Conservation (phyloP, 2,797 vertebrate genomes). For the Argyrosomus regius region DNA sequence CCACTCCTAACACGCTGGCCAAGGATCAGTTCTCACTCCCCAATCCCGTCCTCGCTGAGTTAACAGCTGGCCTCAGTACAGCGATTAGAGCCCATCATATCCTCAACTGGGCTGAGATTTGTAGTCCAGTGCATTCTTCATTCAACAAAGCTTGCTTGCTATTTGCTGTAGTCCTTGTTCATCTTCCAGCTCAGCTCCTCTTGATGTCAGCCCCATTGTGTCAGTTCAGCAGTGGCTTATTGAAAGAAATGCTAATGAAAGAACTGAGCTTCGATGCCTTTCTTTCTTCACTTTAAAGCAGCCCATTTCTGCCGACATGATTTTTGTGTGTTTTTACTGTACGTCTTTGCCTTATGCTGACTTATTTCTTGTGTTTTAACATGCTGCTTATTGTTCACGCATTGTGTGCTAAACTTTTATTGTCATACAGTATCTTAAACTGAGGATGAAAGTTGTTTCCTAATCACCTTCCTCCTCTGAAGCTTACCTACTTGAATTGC, state of each 20-base stretch:
- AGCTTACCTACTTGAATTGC: slow-evolving; percentile 75
- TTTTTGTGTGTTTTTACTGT: slow-evolving; percentile 55
- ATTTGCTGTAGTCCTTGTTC: slow-evolving; percentile 66
- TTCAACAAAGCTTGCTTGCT: slow-evolving; percentile 69
- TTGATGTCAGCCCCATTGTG: slow-evolving; percentile 70
- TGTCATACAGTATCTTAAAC: slow-evolving; percentile 60
- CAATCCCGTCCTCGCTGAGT: slow-evolving; percentile 15
- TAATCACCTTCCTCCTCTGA: slow-evolving; percentile 51
- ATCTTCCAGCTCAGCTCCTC: slow-evolving; percentile 69
- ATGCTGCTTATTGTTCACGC: slow-evolving; percentile 71
- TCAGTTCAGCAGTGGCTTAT: slow-evolving; percentile 64
- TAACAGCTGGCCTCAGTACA: slow-evolving; percentile 60
- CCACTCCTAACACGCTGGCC: slow-evolving; percentile 41
- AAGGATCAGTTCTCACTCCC: slow-evolving; percentile 49
- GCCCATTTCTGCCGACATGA: slow-evolving; percentile 39
- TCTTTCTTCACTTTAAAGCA: slow-evolving; percentile 27
- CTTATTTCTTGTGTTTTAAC: slow-evolving; percentile 63
- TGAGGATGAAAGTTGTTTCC: slow-evolving; percentile 54
- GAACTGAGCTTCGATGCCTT: slow-evolving; percentile 40
- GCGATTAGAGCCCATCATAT: slow-evolving; percentile 51
- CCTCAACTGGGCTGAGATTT: slow-evolving; percentile 57
- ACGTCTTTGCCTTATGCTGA: slow-evolving; percentile 75
- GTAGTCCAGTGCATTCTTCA: slow-evolving; percentile 45
- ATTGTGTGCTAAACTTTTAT: slow-evolving; percentile 58
- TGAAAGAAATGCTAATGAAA: slow-evolving; percentile 62